These are phyloP conservation scores for Australoheros scitulus DNA, from an alignment of 2,113 vertebrate genomes.

Conservation along the genomic window DNA sequence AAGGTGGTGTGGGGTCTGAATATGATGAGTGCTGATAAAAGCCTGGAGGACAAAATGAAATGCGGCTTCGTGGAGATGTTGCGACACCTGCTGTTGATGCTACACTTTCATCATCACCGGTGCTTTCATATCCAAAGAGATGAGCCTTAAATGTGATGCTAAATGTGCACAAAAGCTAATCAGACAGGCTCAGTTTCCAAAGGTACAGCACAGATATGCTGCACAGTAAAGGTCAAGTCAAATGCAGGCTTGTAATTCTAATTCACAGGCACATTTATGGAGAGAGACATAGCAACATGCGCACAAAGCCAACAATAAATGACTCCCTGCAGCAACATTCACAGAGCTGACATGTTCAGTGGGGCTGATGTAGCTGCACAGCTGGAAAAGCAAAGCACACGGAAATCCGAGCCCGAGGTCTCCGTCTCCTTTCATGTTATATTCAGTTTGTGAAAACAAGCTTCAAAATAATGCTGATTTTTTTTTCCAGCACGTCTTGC, in stretches of 20 bases:
- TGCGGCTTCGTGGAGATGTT: not conserved
- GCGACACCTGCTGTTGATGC: not conserved
- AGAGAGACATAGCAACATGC: not conserved
- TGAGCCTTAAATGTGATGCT: not conserved
- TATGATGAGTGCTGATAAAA: accelerated
- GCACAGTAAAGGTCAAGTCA: slow-evolving; percentile 4
- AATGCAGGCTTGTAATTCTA: not conserved
- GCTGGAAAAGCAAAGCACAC: not conserved
- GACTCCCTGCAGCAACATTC: slow-evolving; percentile 2
- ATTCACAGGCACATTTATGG: slow-evolving; percentile 21
- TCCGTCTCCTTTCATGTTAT: not conserved
- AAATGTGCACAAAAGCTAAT: not conserved
- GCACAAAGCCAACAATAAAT: not conserved
- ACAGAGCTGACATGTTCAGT: not conserved
- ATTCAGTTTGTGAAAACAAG: not conserved
- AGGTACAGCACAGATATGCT: not conserved
- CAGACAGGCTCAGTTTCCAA: not conserved
- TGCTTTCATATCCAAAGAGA: not conserved
- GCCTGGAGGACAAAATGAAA: not conserved
- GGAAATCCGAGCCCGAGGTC: not conserved
- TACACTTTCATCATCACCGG: not conserved
- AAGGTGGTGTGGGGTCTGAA: not conserved
- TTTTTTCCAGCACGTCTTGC: accelerated
- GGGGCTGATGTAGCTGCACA: not conserved
- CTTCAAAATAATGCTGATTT: not conserved